Percentiles rank a stretch among this genome's conserved stretches.
phyloP scores from a whole-genome alignment of 2,797 vertebrate genomes.

The Zalophus californianus region DNA sequence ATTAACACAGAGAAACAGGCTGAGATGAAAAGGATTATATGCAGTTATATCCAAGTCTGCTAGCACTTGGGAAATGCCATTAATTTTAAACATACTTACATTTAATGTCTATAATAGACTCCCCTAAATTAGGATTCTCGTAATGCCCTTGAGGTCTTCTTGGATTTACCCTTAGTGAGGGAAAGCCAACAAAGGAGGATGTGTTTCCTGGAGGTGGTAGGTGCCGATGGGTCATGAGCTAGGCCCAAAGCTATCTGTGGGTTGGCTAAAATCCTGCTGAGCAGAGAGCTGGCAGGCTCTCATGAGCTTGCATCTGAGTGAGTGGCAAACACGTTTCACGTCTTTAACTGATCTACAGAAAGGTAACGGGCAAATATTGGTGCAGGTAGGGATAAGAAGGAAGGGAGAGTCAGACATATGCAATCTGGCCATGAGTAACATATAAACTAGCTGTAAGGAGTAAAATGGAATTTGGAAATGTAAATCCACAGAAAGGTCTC shows the following conservation, averaged over 20 bases:
- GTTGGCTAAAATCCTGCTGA: neutral
- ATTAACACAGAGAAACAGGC: neutral
- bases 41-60: neutral
- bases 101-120: slow-evolving; percentile 16
- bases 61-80: neutral
- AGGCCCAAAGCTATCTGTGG: neutral
- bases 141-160: neutral
- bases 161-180: neutral
- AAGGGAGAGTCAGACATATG: neutral
- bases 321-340: neutral
- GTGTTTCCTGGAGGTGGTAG: neutral
- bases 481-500: neutral
- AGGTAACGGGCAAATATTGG: neutral
- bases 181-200: neutral
- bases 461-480: neutral
- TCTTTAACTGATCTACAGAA: neutral
- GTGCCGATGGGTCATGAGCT: neutral
- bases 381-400: neutral
- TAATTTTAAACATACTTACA: neutral
- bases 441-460: neutral
- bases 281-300: neutral
- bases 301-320: neutral
- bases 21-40: neutral
- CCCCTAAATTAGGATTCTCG: neutral
- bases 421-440: neutral